Evolutionary conservation across 2,888 invertebrate species (phyloP).

Genomic region (Macroteleia sp.): DNA sequence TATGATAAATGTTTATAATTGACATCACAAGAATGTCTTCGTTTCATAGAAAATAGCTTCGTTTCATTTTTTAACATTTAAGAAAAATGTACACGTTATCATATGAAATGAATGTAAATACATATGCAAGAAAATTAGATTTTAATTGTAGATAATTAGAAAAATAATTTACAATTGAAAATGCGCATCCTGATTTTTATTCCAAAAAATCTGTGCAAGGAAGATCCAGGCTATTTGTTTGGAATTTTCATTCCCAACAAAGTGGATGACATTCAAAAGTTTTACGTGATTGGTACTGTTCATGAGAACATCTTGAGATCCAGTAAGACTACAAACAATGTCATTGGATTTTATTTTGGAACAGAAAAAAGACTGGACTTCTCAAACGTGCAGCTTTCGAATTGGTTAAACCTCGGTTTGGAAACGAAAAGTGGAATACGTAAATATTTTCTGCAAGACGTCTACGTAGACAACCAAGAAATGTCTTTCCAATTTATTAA

Average conservation of each 20-base stretch:
- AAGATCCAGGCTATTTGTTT: constrained; percentile 55
- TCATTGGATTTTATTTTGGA: constrained; percentile 55
- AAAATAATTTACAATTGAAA: too few species aligned
- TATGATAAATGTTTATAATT: too few species aligned
- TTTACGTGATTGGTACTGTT: constrained; percentile 50
- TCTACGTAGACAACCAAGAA: constrained; percentile 71
- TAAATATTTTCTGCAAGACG: constrained; percentile 70
- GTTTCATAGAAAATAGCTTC: too few species aligned
- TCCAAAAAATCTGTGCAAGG: constrained; percentile 25
- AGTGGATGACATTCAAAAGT: constrained; percentile 31
- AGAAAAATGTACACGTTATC: too few species aligned
- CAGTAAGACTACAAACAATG: constrained; percentile 28
- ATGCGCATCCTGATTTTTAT: constrained; percentile 52
- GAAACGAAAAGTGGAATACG: constrained; percentile 22
- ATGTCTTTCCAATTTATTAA: constrained; percentile 36
- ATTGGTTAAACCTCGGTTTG: constrained; percentile 76
- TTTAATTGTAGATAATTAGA: too few species aligned
- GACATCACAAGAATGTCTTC: too few species aligned
- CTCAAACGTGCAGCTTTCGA: constrained; percentile 43
- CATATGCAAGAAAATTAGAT: too few species aligned
- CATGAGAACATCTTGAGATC: constrained; percentile 8
- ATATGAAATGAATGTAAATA: too few species aligned
- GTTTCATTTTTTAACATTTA: too few species aligned
- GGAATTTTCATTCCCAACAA: constrained; percentile 48
- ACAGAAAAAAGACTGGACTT: constrained; percentile 11